Conservation (phyloP, 2,888 invertebrate genomes). For the Eupithecia abbreviata region DNA sequence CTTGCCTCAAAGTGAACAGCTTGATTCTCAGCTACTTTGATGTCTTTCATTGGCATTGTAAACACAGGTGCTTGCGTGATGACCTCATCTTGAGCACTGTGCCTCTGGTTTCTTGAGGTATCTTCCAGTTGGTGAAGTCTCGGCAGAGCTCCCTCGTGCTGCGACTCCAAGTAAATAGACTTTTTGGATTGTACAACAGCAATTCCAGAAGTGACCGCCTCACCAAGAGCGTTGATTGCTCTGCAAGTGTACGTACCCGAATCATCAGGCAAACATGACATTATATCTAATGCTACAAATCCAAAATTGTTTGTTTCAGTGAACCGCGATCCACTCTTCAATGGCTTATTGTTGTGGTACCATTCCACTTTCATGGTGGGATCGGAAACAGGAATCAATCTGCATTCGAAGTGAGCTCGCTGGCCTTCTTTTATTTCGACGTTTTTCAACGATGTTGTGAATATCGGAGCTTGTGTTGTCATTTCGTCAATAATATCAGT, state of each 20-base stretch:
- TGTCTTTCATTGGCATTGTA: conserved; percentile 94
- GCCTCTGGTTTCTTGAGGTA: conserved; percentile 88
- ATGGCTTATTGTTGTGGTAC: conserved; percentile 95
- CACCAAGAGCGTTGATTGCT: conserved; percentile 95
- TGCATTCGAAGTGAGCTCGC: conserved; percentile 96
- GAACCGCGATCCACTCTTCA: conserved; percentile 97
- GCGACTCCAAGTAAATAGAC: conserved; percentile 93
- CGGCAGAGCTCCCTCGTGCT: conserved; percentile 93
- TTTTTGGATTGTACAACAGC: conserved; percentile 92
- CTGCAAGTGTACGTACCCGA: conserved; percentile 97
- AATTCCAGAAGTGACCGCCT: conserved; percentile 95
- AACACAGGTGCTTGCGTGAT: conserved; percentile 95
- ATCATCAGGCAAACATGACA: conserved; percentile 98
- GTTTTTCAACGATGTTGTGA: conserved; percentile 95
- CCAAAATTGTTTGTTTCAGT: conserved; percentile 98
- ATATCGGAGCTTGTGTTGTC: conserved; percentile 95
- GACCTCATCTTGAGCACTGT: conserved; percentile 89
- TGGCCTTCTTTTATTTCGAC: conserved; percentile 97
- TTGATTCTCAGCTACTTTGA: conserved; percentile 94
- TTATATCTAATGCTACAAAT: conserved; percentile 97
- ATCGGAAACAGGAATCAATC: conserved; percentile 96
- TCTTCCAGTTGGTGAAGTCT: conserved; percentile 93
- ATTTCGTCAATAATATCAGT: conserved; percentile 90
- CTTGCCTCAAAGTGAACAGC: conserved; percentile 97
- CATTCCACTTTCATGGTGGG: conserved; percentile 97